Evolutionary conservation across 2,888 invertebrate species (phyloP), one percentile per base, ranked within the genome.

Genomic region (Rotaria macrura): DNA sequence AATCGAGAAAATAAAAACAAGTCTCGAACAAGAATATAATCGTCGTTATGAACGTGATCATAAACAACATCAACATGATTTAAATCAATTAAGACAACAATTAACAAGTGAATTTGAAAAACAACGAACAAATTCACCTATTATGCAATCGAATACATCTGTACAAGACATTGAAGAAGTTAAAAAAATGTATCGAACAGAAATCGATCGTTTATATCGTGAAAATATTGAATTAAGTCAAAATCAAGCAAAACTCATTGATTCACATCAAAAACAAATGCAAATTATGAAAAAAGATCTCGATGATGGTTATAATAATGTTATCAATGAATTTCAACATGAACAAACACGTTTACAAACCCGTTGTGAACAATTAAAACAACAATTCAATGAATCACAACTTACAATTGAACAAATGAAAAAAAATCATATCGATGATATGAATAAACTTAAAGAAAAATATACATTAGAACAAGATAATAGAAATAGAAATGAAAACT

Each of bases 151-250:
- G 1, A 43, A 79, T 43, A 43, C 40, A 12, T 43, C n/a, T 43
- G 79, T n/a, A 25, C 79, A 79, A 79, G 79, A 79, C 25, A 43
- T 43, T n/a, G 79, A 79, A 79, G 79, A 79, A 79, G 43, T 79
- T 23, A 79, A 79, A 43, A 79, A 79, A 43, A 43, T 79, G 43
- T 79, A 79, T 43, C 43, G 79, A 43, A 43, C 40, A 14, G 79
- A 79, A 79, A 79, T 79, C 20, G 79, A 79, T 79, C 79, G 79
- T 20, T 43, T 79, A 43, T 79, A 79, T 79, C 40, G 43, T 20
- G 79, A 79, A 43, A 79, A 79, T 79, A 79, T 79, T 43, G 79
- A 79, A n/a, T 79, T 79, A 43, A 79, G 23, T 79, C 79, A 79
- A 79, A 40, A 43, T n/a, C 79, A 79, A 79, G 79, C 79, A 3